phyloP scores from a whole-genome alignment of 2,797 vertebrate species.

The Anguilla anguilla region DNA sequence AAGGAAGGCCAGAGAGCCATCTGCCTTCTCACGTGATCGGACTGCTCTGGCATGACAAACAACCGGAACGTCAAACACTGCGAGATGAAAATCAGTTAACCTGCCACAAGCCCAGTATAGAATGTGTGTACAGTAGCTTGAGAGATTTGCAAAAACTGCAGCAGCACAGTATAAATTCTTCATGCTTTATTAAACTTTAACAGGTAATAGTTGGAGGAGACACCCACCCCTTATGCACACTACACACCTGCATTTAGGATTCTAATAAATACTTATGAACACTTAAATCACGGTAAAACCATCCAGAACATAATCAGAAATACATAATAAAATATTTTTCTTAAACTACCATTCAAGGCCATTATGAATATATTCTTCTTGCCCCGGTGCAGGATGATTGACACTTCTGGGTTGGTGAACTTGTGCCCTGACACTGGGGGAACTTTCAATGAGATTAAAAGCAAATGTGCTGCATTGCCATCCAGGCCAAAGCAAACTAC shows the following conservation, averaged over 20 bases:
- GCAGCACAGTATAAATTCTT: background rate
- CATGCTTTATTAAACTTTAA: background rate
- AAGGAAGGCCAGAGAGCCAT: background rate
- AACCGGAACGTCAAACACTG: background rate
- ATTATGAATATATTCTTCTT: background rate
- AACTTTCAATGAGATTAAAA: background rate
- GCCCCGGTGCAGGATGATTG: background rate
- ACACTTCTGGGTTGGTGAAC: background rate
- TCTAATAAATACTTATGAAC: background rate
- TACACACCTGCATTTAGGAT: background rate
- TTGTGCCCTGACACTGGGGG: background rate
- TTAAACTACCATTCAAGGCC: background rate
- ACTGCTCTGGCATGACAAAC: background rate
- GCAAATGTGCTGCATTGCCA: background rate
- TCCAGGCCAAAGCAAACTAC: background rate
- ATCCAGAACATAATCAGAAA: background rate
- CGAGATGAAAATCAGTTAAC: background rate
- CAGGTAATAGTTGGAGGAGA: background rate
- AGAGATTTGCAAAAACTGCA: background rate
- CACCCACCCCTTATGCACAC: background rate
- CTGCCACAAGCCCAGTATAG: background rate
- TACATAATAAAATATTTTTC: background rate
- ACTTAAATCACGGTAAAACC: background rate
- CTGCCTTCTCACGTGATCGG: background rate
- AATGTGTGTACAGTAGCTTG: background rate